A percentile compares a stretch with the other conserved stretches of the same genome.
Evolutionary conservation across 2,797 vertebrate genomes (phyloP).

Genomic region (Nasua narica): DNA sequence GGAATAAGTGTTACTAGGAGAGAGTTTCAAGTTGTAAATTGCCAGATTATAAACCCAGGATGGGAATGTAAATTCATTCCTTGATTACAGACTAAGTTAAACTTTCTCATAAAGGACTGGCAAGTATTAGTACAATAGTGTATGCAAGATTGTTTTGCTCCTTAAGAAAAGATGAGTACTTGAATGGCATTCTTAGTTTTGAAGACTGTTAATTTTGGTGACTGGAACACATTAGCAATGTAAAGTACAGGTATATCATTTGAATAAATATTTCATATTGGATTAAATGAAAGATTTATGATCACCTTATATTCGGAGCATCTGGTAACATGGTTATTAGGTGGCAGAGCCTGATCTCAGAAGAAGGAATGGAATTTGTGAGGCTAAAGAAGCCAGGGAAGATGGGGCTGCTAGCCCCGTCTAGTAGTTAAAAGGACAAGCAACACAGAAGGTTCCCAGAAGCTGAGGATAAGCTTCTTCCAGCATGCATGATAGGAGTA

Average conservation of each 20-base stretch:
- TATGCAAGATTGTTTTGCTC: neutral
- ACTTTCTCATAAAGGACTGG: neutral
- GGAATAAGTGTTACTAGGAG: neutral
- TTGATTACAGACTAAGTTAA: neutral
- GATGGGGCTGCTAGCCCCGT: neutral
- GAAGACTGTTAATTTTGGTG: neutral
- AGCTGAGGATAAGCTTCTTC: neutral
- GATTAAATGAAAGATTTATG: neutral
- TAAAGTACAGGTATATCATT: neutral
- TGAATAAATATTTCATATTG: neutral
- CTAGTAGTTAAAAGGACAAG: neutral
- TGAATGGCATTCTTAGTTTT: neutral
- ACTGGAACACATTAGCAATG: neutral
- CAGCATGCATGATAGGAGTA: neutral
- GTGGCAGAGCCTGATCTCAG: neutral
- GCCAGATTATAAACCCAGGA: neutral
- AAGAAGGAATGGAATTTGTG: neutral
- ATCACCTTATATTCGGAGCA: neutral
- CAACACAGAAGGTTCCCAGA: neutral
- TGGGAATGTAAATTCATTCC: neutral
- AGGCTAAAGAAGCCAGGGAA: neutral
- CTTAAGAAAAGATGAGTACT: neutral
- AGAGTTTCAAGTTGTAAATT: neutral
- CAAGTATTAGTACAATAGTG: neutral
- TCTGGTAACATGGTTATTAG: neutral